These are phyloP conservation scores for Coranthus polyacanthus DNA, from an alignment of 2,797 vertebrate species.

Conservation along the genomic window DNA sequence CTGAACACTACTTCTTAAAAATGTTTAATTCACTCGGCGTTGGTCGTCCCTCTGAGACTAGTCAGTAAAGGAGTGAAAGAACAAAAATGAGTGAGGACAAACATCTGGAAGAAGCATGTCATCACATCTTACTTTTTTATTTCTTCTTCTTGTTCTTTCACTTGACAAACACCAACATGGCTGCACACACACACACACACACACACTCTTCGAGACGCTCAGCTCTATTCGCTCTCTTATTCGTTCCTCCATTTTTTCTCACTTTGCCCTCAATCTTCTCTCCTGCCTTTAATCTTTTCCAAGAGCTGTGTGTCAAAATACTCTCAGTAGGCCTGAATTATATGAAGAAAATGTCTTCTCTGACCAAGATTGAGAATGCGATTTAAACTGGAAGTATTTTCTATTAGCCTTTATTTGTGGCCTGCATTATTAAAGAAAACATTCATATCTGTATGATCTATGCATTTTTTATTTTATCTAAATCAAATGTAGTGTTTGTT, in stretches of 20 bases:
- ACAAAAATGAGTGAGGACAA: neutral
- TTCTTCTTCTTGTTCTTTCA: slow-evolving; percentile 2
- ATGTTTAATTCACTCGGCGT: slow-evolving; percentile 49
- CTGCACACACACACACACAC: neutral
- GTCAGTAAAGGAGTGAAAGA: neutral
- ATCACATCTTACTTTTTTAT: neutral
- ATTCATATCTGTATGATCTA: no score
- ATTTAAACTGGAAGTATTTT: no score
- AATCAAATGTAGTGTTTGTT: no score
- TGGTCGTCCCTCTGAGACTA: neutral
- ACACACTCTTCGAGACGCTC: no score
- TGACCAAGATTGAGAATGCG: neutral
- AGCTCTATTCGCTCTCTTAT: slow-evolving; percentile 5
- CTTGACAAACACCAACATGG: neutral
- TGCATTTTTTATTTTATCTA: no score
- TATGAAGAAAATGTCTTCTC: slow-evolving; percentile 1
- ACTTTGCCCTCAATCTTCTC: slow-evolving; percentile 4
- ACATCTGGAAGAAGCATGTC: slow-evolving; percentile 2
- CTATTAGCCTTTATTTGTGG: no score
- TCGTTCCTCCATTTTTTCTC: slow-evolving; percentile 1
- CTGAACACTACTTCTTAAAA: slow-evolving; percentile 2
- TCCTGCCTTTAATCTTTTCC: slow-evolving; percentile 3
- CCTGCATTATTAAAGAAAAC: no score
- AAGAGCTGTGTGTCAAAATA: neutral
- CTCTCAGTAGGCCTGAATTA: neutral